Percentiles rank a stretch among this genome's conserved stretches.
These are phyloP conservation scores for Rhegmatorhina hoffmannsi DNA, from an alignment of 2,113 vertebrate genomes.

Conservation along the genomic window DNA sequence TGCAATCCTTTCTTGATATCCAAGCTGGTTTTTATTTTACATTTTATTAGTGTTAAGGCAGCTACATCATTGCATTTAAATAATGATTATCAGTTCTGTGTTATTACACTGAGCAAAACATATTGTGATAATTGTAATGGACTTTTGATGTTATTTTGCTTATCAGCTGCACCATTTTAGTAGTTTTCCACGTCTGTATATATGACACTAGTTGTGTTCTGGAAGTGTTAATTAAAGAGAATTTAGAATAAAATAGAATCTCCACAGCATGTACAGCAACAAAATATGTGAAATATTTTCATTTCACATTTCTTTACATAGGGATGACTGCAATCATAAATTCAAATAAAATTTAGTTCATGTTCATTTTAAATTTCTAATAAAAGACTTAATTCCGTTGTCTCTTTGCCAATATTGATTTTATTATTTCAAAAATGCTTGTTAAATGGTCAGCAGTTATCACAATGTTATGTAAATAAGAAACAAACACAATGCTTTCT, in stretches of 20 bases:
- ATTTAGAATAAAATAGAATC: neutral
- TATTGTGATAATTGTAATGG: conserved; percentile 24
- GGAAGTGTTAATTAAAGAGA: conserved; percentile 27
- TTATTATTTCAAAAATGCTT: conserved; percentile 34
- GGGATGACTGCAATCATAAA: neutral
- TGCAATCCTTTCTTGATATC: neutral
- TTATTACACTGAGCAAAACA: conserved; percentile 23
- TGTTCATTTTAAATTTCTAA: conserved; percentile 7
- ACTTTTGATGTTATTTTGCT: conserved; percentile 22
- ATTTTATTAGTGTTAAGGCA: neutral
- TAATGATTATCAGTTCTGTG: neutral
- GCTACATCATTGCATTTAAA: neutral
- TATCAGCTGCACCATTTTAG: conserved; percentile 22
- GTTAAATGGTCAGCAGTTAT: neutral
- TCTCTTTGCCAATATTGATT: neutral
- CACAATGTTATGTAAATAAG: neutral
- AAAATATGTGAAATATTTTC: neutral
- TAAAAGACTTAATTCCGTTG: conserved; percentile 17
- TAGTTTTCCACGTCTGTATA: neutral
- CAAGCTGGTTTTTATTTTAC: neutral
- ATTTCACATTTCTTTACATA: neutral
- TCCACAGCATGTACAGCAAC: neutral
- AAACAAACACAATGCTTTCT: neutral
- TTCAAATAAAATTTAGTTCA: neutral
- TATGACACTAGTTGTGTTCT: neutral